Evolutionary conservation across 2,797 vertebrate genomes (phyloP).

Genomic region (Platyrinchus mystaceus): DNA sequence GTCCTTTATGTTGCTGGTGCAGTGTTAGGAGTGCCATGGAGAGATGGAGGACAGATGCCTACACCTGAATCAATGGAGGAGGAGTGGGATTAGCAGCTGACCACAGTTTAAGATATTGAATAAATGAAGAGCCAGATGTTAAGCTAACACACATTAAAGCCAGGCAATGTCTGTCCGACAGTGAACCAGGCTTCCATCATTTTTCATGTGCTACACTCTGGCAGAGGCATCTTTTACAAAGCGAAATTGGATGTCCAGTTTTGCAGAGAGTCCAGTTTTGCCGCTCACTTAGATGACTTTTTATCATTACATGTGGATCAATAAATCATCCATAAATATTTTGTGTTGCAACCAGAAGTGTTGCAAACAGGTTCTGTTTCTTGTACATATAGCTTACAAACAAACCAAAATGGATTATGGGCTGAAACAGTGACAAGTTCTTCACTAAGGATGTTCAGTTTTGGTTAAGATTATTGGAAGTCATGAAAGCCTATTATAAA

Average conservation of each 20-base stretch:
- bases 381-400: not conserved
- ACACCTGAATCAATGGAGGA: not conserved
- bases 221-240: not conserved
- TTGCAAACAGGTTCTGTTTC: not conserved
- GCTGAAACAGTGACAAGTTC: not conserved
- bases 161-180: accelerated
- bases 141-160: not conserved
- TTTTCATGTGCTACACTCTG: not conserved
- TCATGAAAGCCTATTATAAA: not conserved
- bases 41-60: not conserved
- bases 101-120: not conserved
- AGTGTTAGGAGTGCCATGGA: not conserved
- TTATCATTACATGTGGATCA: not conserved
- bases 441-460: not conserved
- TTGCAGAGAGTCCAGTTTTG: not conserved
- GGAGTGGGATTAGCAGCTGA: not conserved
- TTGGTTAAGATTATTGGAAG: not conserved
- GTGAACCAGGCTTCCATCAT: not conserved
- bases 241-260: not conserved
- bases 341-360: not conserved
- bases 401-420: not conserved
- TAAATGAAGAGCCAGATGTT: not conserved
- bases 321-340: not conserved
- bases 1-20: not conserved
- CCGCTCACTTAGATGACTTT: not conserved